phyloP scores from a whole-genome alignment of 1,140 invertebrate genomes.

The Drosophila subpulchrella region DNA sequence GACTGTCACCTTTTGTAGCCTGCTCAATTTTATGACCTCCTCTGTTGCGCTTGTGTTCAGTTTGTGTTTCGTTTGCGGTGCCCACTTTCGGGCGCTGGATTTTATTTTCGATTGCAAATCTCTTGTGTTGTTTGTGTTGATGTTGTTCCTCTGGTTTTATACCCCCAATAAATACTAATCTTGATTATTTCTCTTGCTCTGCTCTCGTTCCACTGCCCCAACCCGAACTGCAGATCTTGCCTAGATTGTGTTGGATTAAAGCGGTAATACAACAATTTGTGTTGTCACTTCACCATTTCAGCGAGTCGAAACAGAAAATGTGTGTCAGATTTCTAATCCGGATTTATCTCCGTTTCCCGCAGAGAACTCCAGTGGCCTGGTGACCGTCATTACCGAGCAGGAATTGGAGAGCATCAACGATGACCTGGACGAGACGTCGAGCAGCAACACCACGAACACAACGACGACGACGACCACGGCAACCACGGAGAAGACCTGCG shows the following conservation, averaged over 20 bases:
- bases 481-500: constrained; percentile 65
- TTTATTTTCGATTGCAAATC: constrained; percentile 19
- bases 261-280: constrained; percentile 61
- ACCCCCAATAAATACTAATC: constrained; percentile 53
- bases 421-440: constrained; percentile 60
- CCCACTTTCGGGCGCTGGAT: constrained; percentile 21
- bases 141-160: constrained; percentile 23
- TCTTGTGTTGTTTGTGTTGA: constrained; percentile 46
- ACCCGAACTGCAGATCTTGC: constrained; percentile 52
- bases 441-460: constrained; percentile 59
- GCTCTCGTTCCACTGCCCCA: constrained; percentile 26
- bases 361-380: constrained; percentile 89
- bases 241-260: constrained; percentile 64
- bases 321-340: not conserved
- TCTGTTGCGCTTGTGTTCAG: constrained; percentile 36
- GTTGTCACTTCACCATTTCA: constrained; percentile 25
- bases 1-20: constrained; percentile 29
- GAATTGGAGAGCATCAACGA: constrained; percentile 81
- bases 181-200: constrained; percentile 62
- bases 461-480: constrained; percentile 71
- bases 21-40: constrained; percentile 21
- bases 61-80: constrained; percentile 34
- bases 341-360: not conserved
- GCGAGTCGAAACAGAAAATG: rapidly evolving
- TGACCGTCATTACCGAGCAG: constrained; percentile 94